A percentile compares a stretch with the other conserved stretches of the same genome.
Evolutionary conservation across 2,113 vertebrate species (phyloP).

Genomic region (Erythrolamprus reginae): DNA sequence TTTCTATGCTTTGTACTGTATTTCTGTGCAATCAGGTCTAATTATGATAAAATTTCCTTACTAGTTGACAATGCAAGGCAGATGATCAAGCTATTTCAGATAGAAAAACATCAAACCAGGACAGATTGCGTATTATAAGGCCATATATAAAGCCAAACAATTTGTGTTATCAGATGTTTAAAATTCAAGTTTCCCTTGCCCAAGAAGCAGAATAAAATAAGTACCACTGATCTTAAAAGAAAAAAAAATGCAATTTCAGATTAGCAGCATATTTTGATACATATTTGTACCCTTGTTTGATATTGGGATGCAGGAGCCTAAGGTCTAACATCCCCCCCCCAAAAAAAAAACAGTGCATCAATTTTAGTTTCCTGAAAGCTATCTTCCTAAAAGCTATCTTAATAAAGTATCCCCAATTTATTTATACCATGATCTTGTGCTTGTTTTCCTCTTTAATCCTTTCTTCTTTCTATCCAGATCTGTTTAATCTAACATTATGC

Average conservation of each 20-base stretch:
- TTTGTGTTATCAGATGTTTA: neutral
- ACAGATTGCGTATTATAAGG: neutral
- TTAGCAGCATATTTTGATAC: conserved; percentile 19
- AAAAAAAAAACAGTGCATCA: neutral
- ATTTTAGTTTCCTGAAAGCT: neutral
- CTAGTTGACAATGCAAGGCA: neutral
- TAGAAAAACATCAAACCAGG: neutral
- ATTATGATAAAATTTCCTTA: neutral
- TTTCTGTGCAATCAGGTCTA: neutral
- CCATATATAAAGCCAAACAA: neutral
- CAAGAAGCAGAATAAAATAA: neutral
- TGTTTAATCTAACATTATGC: conserved; percentile 66
- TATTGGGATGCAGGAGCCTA: conserved; percentile 12
- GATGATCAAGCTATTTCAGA: neutral
- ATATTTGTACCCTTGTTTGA: conserved; percentile 1
- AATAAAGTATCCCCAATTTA: conserved; percentile 40
- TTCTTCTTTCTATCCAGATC: conserved; percentile 53
- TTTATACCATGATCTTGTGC: conserved; percentile 52
- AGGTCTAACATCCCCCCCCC: conserved; percentile 32
- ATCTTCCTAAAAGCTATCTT: neutral
- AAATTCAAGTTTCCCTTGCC: neutral
- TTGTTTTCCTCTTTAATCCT: conserved; percentile 51
- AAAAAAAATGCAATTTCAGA: conserved; percentile 34
- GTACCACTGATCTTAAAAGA: neutral
- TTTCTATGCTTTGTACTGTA: neutral